These are phyloP conservation scores for Anguilla obscura DNA, from an alignment of 2,797 vertebrate genomes.

Conservation along the genomic window DNA sequence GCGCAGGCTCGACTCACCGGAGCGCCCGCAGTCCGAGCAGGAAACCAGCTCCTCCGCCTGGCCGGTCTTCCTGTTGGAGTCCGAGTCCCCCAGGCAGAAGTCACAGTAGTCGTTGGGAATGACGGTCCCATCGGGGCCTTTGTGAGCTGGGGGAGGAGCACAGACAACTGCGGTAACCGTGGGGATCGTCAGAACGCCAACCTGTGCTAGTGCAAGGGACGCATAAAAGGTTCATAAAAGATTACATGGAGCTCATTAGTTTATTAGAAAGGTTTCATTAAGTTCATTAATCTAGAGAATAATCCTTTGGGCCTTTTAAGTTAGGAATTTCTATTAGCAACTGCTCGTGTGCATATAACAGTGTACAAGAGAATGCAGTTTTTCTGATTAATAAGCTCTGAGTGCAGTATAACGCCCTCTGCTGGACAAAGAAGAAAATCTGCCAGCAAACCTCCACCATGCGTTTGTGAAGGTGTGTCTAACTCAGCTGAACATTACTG, in stretches of 20 bases:
- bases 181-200: background rate
- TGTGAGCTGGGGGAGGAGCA: constrained; percentile 80
- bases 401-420: background rate
- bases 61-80: constrained; percentile 83
- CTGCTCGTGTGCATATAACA: no score
- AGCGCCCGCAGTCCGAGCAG: constrained; percentile 96
- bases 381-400: no score
- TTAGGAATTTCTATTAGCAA: no score
- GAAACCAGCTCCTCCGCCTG: constrained; percentile 94
- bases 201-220: background rate
- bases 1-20: constrained; percentile 68
- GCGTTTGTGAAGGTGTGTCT: background rate
- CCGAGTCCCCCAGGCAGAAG: constrained; percentile 94
- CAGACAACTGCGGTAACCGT: constrained; percentile 19
- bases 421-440: background rate
- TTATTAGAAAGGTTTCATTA: no score
- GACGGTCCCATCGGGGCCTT: constrained; percentile 86
- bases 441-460: background rate
- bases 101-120: constrained; percentile 99
- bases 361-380: no score
- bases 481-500: background rate
- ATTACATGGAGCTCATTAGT: no score
- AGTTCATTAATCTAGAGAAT: no score
- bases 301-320: no score
- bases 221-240: no score